A percentile compares a stretch with the other conserved stretches of the same genome.
These are phyloP conservation scores for Rhabdomys dilectus DNA, from an alignment of 2,113 vertebrate species.

Conservation along the genomic window DNA sequence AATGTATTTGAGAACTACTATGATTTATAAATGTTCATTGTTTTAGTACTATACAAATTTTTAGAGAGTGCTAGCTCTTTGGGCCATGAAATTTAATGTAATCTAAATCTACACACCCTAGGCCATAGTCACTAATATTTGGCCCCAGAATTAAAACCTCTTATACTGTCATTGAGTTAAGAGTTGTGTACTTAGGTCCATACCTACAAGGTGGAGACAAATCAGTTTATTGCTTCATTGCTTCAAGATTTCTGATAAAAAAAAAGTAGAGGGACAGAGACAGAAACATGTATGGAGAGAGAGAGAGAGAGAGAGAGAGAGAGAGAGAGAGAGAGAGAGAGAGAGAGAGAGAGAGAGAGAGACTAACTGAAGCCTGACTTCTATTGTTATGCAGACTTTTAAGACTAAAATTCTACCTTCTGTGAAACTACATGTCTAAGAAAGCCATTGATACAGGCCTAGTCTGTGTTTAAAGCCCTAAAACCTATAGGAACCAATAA, in stretches of 20 bases:
- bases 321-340: not conserved
- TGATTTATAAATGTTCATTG: not conserved
- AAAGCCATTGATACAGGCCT: not conserved
- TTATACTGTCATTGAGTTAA: not conserved
- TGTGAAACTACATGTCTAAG: not conserved
- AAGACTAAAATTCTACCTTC: not conserved
- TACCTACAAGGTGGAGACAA: not conserved
- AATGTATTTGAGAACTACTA: not conserved
- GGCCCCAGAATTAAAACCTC: not conserved
- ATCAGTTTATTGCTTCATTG: not conserved
- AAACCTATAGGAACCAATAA: no score
- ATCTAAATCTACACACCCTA: not conserved
- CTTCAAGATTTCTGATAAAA: not conserved
- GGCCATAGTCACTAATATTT: not conserved
- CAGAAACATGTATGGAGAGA: not conserved
- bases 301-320: not conserved
- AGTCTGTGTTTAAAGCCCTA: not conserved
- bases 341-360: not conserved
- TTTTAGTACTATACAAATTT: not conserved
- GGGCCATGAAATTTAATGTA: not conserved
- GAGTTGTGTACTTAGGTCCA: not conserved
- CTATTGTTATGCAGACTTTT: not conserved
- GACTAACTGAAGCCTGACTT: not conserved
- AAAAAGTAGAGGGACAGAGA: not conserved
- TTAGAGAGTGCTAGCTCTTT: not conserved